These are phyloP conservation scores for Drosophila yooni DNA, from an alignment of 2,888 invertebrate species.

Conservation along the genomic window DNA sequence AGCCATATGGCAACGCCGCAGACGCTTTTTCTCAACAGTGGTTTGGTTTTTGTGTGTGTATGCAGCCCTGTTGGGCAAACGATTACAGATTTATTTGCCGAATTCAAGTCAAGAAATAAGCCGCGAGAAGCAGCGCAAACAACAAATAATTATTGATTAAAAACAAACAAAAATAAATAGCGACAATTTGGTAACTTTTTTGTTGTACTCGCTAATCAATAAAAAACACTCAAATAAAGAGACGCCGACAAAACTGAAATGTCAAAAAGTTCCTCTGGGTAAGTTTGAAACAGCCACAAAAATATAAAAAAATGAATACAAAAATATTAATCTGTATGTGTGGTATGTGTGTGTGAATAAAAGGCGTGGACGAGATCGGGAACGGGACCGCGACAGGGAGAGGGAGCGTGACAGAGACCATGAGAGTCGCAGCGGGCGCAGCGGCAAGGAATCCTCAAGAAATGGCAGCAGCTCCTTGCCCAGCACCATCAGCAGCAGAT, in stretches of 20 bases:
- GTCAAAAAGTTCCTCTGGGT: constrained; percentile 70
- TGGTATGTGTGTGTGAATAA: background rate
- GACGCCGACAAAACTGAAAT: constrained; percentile 43
- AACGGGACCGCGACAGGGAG: constrained; percentile 76
- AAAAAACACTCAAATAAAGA: background rate
- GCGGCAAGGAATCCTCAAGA: constrained; percentile 60
- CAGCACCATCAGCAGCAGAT: constrained; percentile 10
- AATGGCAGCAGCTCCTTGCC: constrained; percentile 60
- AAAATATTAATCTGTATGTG: background rate
- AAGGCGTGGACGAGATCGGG: constrained; percentile 67
- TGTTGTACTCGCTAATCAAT: background rate
- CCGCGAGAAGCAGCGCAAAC: background rate
- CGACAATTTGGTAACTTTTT: background rate
- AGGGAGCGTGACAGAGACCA: constrained; percentile 76
- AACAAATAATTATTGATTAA: background rate
- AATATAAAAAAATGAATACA: background rate
- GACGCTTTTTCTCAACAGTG: background rate
- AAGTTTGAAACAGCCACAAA: constrained; percentile 27
- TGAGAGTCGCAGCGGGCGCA: constrained; percentile 47
- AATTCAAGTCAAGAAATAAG: constrained; percentile 13
- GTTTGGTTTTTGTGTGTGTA: background rate
- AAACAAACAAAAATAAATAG: background rate
- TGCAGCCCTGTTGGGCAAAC: constrained; percentile 44
- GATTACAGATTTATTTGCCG: constrained; percentile 36
- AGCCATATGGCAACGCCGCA: constrained; percentile 15